These are phyloP conservation scores for Zenarchopterus dispar DNA, from an alignment of 2,797 vertebrate species.

Conservation along the genomic window DNA sequence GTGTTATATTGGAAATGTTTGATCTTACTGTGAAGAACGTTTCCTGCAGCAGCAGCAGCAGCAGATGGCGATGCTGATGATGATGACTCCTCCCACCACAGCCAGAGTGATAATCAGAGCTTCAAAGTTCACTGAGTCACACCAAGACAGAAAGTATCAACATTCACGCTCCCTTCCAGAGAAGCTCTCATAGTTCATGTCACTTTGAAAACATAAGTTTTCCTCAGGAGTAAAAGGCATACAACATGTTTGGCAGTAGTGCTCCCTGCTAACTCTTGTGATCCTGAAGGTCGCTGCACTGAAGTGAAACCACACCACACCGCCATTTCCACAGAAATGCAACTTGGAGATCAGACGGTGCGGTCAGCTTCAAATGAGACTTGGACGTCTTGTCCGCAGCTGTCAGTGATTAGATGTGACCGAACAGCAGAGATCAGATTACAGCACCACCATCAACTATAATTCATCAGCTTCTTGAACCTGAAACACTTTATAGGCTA, in stretches of 20 bases:
- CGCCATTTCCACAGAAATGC: constrained; percentile 33
- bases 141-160: constrained; percentile 1
- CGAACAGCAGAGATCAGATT: neutral
- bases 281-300: too few species aligned
- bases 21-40: constrained; percentile 75
- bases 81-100: constrained; percentile 79
- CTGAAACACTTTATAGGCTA: too few species aligned
- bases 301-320: neutral
- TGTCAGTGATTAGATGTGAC: neutral
- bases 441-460: too few species aligned
- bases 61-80: constrained; percentile 78
- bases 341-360: constrained; percentile 7
- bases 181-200: neutral
- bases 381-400: neutral
- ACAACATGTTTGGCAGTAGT: too few species aligned
- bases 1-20: too few species aligned
- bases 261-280: constrained; percentile 55
- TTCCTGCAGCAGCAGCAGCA: constrained; percentile 87
- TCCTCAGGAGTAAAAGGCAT: too few species aligned
- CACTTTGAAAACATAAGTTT: too few species aligned
- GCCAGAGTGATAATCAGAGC: constrained; percentile 86
- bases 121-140: constrained; percentile 88
- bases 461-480: too few species aligned
- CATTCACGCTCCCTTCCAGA: neutral
- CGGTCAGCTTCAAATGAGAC: neutral